Evolutionary conservation across 1,140 invertebrate genomes (phyloP), one percentile per base, ranked within the genome.

Genomic region (Caenorhabditis brenneri): DNA sequence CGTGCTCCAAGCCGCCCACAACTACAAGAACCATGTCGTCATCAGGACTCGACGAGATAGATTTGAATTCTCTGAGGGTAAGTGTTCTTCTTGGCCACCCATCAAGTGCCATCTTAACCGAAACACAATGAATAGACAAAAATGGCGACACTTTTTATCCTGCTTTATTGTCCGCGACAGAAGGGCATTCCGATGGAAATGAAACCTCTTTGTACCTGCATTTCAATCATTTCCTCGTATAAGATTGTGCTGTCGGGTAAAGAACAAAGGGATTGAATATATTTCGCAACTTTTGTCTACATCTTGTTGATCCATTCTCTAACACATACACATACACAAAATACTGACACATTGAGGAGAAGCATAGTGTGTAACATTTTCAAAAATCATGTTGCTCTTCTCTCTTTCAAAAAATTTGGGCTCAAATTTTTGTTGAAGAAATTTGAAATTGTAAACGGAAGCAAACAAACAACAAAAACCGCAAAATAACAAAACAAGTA

Each of bases 41-140:
- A 65, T 65, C 65, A 74, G 65, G 65, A 74, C 65, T 74, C 36
- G 65, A 74, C 29, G 65, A 74, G 65, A 46, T 74, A 42, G 65
- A 74, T 74, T 74, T 74, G 65, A 74, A 74, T 74, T 42, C 36
- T 46, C 65, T 74, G 24, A 74, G 65, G 65, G 65, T 74, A 24
- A 42, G 65, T 22, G 31, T 65, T 65, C 33, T 24, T 74, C 27
- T 39, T n/a, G 65, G n/a, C 58, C 58, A 65, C 58, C 58, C 58
- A 65, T 36, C 0, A 19, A 36, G 16, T 58, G 24, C 53, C 39
- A 42, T 42, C 39, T 42, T 42, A 42, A 5, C 39, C 39, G 39
- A 42, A 42, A 27, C 53, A 58, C 53, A 58, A 58, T 58, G 53
- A 58, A 58, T 58, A n/a, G 10, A 36, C 31, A 16, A 36, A 65